A percentile compares a stretch with the other conserved stretches of the same genome.
These are phyloP conservation scores for Zeugodacus cucurbitae DNA, from an alignment of 1,140 invertebrate genomes.

Conservation along the genomic window DNA sequence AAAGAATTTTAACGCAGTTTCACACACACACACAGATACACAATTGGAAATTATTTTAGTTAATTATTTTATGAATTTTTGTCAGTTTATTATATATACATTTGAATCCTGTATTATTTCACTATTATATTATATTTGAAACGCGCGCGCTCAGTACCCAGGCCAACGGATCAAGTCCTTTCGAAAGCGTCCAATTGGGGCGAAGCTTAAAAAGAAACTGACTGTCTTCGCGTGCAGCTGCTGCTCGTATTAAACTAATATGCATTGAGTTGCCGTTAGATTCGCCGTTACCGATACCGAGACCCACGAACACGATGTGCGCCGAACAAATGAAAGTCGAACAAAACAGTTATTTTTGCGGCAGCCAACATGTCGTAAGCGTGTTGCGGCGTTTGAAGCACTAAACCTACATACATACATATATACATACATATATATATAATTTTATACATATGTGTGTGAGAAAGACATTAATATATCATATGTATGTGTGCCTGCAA, in stretches of 20 bases:
- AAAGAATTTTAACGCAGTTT: too few species aligned
- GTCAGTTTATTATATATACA: not conserved
- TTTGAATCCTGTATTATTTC: not conserved
- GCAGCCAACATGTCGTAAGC: constrained; percentile 3
- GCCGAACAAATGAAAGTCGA: not conserved
- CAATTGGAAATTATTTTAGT: not conserved
- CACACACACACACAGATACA: not conserved
- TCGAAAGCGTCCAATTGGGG: not conserved
- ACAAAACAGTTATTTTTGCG: not conserved
- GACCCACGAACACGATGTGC: not conserved
- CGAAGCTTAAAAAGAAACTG: constrained; percentile 33
- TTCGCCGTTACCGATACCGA: not conserved
- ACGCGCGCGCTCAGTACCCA: not conserved
- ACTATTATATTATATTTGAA: not conserved
- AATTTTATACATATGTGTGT: not conserved
- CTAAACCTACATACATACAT: too few species aligned
- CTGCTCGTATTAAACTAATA: not conserved
- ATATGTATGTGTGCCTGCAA: not conserved
- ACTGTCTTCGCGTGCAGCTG: not conserved
- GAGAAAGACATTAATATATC: not conserved
- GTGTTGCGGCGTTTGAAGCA: not conserved
- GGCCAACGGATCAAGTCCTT: not conserved
- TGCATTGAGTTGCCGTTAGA: not conserved
- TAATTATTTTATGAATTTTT: not conserved
- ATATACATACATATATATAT: not conserved